Evolutionary conservation across 2,113 vertebrate genomes (phyloP), one percentile per base, ranked within the genome.

Genomic region (Chunga burmeisteri): DNA sequence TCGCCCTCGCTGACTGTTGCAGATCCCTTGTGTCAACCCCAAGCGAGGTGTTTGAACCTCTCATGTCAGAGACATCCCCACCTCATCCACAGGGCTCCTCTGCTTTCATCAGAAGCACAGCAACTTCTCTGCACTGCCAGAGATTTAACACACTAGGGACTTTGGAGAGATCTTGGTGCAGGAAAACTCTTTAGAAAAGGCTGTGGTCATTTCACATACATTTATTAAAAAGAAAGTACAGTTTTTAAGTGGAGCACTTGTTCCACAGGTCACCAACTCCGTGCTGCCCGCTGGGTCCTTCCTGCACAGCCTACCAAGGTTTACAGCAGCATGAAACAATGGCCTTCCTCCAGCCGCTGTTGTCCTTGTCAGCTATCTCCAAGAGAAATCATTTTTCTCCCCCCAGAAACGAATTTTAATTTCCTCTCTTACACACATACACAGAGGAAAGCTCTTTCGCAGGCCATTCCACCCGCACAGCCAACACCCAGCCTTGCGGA

Each of bases 11-110:
- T 2, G 5, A 12, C 22, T 50, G 55, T 0, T 71, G 58, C 32
- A 27, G 30, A 68, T 19, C 46, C 30, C 21, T 8, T 22, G 22
- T 4, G 8, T 16, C 75, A 88, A 6, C 34, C 38, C 56, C 63
- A 25, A 2, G n/a, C 0, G 0, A 75, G 40, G 0, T 52, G 47
- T 30, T 20, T 30, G 34, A 53, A 50, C 2, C 10, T 38, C 61
- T 34, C 13, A 3, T 1, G 1, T 14, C 66, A 63, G 52, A 46
- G 70, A 47, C 58, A 23, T 3, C 15, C 66, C 46, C 50, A 52
- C 47, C n/a, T 61, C 63, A 81, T 3, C 58, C 58, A 29, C 1
- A 1, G 61, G 40, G 44, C 53, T 67, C 46, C 40, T 11, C 10
- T 2, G 52, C 75, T 4, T 7, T 14, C 3, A 0, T 34, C 75